Percentiles rank a stretch among this genome's conserved stretches.
Conservation (phyloP, 1,140 invertebrate genomes). For the Parasteatoda tepidariorum region DNA sequence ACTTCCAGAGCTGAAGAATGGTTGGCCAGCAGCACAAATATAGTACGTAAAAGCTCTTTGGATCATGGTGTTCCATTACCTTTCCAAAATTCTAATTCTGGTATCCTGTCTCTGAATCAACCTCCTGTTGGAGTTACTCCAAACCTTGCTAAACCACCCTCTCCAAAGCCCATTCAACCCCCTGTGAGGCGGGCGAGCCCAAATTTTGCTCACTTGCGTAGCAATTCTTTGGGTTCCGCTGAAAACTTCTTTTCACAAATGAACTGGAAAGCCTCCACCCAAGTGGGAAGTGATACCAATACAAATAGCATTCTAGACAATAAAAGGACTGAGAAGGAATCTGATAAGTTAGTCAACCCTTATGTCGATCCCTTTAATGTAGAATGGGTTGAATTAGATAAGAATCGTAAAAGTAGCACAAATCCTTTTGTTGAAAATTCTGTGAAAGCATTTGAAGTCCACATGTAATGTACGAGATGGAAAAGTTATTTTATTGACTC, state of each 20-base stretch:
- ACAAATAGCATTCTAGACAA: conserved; percentile 39
- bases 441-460: conserved; percentile 74
- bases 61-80: conserved; percentile 4
- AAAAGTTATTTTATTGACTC: background rate
- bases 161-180: conserved; percentile 57
- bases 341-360: conserved; percentile 22
- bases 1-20: conserved; percentile 56
- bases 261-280: conserved; percentile 59
- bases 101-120: background rate
- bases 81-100: background rate
- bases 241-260: conserved; percentile 57
- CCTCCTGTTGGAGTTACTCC: conserved; percentile 21
- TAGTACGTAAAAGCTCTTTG: conserved; percentile 35
- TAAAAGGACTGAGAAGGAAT: conserved; percentile 61
- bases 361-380: conserved; percentile 84
- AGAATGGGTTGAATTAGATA: conserved; percentile 80
- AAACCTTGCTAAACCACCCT: conserved; percentile 43
- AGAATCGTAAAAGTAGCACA: conserved; percentile 65
- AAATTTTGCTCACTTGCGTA: conserved; percentile 72
- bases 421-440: conserved; percentile 71
- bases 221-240: conserved; percentile 73
- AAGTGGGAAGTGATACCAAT: conserved; percentile 59
- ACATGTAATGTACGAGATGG: conserved; percentile 68
- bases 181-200: conserved; percentile 67
- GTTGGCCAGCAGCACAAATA: conserved; percentile 51